Evolutionary conservation across 2,888 invertebrate genomes (phyloP), one percentile per base, ranked within the genome.

Genomic region (Brenthis daphne): DNA sequence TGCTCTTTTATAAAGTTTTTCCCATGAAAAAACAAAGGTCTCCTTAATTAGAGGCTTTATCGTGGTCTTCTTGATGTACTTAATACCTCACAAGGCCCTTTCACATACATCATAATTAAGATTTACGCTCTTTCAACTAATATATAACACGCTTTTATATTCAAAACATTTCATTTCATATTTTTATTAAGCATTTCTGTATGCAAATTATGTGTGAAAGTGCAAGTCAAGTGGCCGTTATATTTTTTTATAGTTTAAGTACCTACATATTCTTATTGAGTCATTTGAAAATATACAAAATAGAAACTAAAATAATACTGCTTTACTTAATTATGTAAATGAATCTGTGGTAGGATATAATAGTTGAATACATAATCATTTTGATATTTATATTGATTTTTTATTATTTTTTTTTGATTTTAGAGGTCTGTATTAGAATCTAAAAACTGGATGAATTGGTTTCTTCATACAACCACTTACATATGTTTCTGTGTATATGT

Each of bases 11-110:
- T 58, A 61, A 55, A 47, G 53, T 37, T 57, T 64, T 70, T 64
- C 70, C 54, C 68, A 68, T 43, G 57, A 57, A 64, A 61, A 64
- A 29, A 71, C 70, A 71, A 71, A 68, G 63, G 65, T 65, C 29
- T 68, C 43, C 57, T 65, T 71, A 71, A 71, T 68, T 68, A 65
- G 57, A 63, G 57, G 68, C 60, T 56, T 47, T 37, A 67, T 64
- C 66, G 66, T 50, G 63, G 57, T 24, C 55, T 29, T 55, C 60
- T 67, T 50, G 24, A n/a, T 60, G 58, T 50, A 37, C 47, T 65
- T 58, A 47, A 65, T 37, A 43, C 47, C 16, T 48, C 47, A 54
- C 43, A 50, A 63, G 63, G 57, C 68, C 57, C 70, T 65, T 70
- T 71, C 65, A 61, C 60, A 60, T 60, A 58, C 53, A 53, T 51